phyloP scores from a whole-genome alignment of 2,888 invertebrate species.

The Augochlorella aurata region DNA sequence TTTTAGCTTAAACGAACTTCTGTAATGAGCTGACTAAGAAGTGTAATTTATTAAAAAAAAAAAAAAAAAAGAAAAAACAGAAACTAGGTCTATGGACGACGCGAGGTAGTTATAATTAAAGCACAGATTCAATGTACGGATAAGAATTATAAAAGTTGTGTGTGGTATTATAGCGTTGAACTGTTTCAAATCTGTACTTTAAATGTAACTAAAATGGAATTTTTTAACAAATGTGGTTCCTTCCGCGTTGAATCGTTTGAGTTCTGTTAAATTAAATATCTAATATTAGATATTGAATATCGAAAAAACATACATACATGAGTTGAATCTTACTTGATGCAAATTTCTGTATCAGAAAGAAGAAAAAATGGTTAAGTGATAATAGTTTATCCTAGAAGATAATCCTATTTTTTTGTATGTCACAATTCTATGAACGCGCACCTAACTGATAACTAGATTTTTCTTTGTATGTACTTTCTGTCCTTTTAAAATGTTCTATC shows the following conservation, averaged over 20 bases:
- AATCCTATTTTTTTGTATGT: slow-evolving; percentile 29
- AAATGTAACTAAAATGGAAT: slow-evolving; percentile 26
- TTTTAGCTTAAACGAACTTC: slow-evolving; percentile 43
- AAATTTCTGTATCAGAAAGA: slow-evolving; percentile 48
- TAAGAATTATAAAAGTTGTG: slow-evolving; percentile 10
- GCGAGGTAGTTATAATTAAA: slow-evolving; percentile 34
- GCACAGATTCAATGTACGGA: slow-evolving; percentile 31
- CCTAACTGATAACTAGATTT: slow-evolving; percentile 13
- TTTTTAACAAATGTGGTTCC: slow-evolving; percentile 32
- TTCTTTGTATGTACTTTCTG: slow-evolving; percentile 6
- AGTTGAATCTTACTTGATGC: slow-evolving; percentile 28
- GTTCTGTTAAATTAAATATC: slow-evolving; percentile 27
- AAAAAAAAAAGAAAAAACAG: neutral
- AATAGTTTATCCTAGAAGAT: slow-evolving; percentile 26
- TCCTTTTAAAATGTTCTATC: neutral
- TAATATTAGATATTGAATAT: neutral
- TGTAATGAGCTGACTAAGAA: slow-evolving; percentile 41
- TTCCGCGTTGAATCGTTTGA: slow-evolving; percentile 28
- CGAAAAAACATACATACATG: neutral
- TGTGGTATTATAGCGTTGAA: slow-evolving; percentile 16
- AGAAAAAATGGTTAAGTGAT: slow-evolving; percentile 5
- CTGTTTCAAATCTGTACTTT: slow-evolving; percentile 43
- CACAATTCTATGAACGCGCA: slow-evolving; percentile 17
- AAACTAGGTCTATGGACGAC: slow-evolving; percentile 23
- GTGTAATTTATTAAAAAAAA: slow-evolving; percentile 40